Conservation (phyloP, 2,797 vertebrate genomes). For the Micrastur ruficollis region DNA sequence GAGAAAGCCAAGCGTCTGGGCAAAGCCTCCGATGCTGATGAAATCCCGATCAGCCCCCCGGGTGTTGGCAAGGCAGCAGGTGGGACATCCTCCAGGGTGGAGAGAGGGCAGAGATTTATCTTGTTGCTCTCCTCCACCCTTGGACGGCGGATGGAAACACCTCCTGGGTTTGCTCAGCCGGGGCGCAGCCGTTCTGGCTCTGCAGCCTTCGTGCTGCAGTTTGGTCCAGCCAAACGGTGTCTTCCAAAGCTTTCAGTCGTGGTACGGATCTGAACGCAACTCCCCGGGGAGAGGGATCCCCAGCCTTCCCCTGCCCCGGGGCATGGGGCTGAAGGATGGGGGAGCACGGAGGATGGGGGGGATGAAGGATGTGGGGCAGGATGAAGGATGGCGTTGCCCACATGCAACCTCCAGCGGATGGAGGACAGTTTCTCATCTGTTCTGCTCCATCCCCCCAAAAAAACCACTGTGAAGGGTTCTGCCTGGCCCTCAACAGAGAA, state of each 20-base stretch:
- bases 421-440: neutral
- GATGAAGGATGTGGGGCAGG: neutral
- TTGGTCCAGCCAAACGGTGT: rapidly evolving
- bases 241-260: neutral
- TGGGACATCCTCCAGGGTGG: neutral
- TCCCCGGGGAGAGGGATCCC: neutral
- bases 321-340: neutral
- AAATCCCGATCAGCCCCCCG: neutral
- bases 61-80: rapidly evolving
- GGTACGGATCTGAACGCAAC: neutral
- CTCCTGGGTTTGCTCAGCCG: neutral
- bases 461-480: neutral
- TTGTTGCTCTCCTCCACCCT: neutral
- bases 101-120: neutral
- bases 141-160: neutral
- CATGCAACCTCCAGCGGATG: neutral
- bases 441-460: neutral
- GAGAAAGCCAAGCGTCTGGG: neutral
- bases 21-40: neutral
- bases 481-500: neutral
- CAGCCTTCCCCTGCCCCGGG: neutral
- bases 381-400: neutral
- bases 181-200: neutral
- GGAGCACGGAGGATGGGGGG: neutral
- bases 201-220: neutral